Evolutionary conservation across 2,113 vertebrate genomes (phyloP), one percentile per base, ranked within the genome.

Genomic region (Zapornia atra): DNA sequence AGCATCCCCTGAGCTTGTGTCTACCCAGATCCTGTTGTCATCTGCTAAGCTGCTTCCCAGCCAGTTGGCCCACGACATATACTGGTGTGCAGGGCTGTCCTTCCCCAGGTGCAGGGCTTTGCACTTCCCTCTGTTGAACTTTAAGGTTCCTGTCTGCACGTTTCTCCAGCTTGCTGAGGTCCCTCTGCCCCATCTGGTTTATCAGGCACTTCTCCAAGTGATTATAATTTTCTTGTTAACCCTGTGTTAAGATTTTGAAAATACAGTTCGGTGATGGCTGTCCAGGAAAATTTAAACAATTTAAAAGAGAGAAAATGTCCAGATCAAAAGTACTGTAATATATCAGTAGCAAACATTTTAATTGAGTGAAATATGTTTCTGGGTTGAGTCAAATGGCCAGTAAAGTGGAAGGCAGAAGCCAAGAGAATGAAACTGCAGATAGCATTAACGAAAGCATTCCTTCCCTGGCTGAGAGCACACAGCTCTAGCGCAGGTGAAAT

Each of bases 371-470:
- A 80, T 66, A 8, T 5, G 15, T 82, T 80, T 61, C 36, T 85
- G 61, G 13, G 15, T 86, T 87, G 54, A 85, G 38, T 85, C 82
- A 54, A 82, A 77, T 40, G 54, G 48, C 72, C 53, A 38, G 6
- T 54, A 24, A 85, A 68, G 50, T 91, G 59, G 65, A 78, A 91
- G 77, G 71, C 48, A 71, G 61, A 94, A 81, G 24, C 34, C 53
- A 72, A 61, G 22, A 78, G 15, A 81, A 66, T n/a, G 42, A 63
- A 95, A 40, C 15, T 68, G 54, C 25, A 71, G 69, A 72, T 10
- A 79, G 15, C 50, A 25, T 61, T 82, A 77, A 72, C 21, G 78
- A 63, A 85, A 79, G 5, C 11, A 34, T 82, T 84, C 13, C 24
- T 46, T 68, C 11, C 8, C 5, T 40, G 31, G n/a, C 75, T 84